Conservation (phyloP, 2,797 vertebrate genomes). For the Mus caroli region DNA sequence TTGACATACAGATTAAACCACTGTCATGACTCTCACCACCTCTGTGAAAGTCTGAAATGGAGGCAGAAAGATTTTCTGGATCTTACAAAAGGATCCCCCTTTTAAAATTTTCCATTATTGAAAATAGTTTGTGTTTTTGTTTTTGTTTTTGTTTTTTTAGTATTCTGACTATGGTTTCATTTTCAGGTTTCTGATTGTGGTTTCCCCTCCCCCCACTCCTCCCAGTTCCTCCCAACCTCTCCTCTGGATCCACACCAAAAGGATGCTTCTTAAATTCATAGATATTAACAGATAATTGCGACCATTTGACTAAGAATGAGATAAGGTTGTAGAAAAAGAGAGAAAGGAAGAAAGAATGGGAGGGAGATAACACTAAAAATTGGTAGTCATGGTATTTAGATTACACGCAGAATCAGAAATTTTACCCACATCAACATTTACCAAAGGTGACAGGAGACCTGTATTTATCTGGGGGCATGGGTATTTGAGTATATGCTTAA, state of each 20-base stretch:
- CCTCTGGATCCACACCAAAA: not conserved
- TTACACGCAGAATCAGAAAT: constrained; percentile 37
- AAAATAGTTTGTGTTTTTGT: not conserved
- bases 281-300: constrained; percentile 26
- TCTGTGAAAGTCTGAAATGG: not conserved
- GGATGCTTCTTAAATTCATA: not conserved
- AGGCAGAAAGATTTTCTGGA: not conserved
- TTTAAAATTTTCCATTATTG: not conserved
- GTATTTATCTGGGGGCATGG: not conserved
- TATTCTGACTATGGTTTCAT: not conserved
- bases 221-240: not conserved
- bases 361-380: not conserved
- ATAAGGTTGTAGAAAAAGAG: not conserved
- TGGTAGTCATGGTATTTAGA: not conserved
- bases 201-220: not conserved
- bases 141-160: not conserved
- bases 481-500: not conserved
- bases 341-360: not conserved
- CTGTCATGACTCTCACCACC: not conserved
- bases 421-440: constrained; percentile 43
- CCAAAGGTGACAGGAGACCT: not conserved
- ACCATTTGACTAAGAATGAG: constrained; percentile 17
- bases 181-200: not conserved
- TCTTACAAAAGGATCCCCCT: not conserved
- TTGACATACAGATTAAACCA: not conserved